Percentiles rank a stretch among this genome's conserved stretches.
Evolutionary conservation across 2,113 vertebrate species (phyloP).

Genomic region (Chionis minor): DNA sequence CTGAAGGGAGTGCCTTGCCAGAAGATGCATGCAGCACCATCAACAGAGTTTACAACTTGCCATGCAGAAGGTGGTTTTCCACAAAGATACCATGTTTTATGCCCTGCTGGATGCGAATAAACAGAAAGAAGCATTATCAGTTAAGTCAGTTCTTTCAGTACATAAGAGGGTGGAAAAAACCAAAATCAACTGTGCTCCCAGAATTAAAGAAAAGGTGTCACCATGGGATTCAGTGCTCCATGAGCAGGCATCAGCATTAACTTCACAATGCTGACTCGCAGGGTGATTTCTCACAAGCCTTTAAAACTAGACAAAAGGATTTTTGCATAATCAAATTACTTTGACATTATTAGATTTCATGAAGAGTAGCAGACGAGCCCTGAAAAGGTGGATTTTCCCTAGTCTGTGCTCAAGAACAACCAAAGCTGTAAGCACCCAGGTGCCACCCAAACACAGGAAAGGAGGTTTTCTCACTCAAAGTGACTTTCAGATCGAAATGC

Average conservation of each 20-base stretch:
- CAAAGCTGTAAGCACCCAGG: fast-evolving
- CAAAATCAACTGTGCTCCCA: neutral
- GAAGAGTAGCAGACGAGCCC: neutral
- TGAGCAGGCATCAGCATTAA: neutral
- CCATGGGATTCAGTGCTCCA: neutral
- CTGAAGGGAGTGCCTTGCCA: neutral
- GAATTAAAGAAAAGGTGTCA: neutral
- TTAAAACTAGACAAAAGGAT: neutral
- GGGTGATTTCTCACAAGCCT: neutral
- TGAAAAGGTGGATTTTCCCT: neutral
- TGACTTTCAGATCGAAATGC: neutral
- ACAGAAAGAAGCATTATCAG: neutral
- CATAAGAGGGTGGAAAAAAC: neutral
- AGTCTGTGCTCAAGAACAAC: neutral
- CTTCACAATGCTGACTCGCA: neutral
- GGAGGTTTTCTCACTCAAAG: neutral
- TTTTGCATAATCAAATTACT: neutral
- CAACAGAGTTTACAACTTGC: neutral
- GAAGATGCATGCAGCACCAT: neutral
- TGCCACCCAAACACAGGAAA: neutral
- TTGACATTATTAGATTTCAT: neutral
- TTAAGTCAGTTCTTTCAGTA: neutral
- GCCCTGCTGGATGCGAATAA: neutral
- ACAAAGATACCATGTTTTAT: neutral
- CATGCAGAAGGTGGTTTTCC: neutral